Evolutionary conservation across 2,113 vertebrate genomes (phyloP).

Genomic region (Bujurquina vittata): DNA sequence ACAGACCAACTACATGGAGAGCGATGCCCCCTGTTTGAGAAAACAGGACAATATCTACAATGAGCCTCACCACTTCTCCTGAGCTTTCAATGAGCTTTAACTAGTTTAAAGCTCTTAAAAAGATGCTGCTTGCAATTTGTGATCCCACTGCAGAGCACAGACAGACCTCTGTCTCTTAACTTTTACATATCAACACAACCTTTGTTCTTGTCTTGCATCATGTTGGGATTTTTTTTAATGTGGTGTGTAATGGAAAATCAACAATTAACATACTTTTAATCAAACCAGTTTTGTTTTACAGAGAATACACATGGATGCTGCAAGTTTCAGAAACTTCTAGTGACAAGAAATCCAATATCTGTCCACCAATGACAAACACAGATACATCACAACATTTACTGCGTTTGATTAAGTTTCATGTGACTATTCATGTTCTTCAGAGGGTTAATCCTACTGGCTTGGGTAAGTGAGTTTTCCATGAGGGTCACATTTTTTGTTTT

Average conservation of each 20-base stretch:
- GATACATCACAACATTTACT: no score
- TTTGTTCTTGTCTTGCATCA: background rate
- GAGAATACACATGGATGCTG: background rate
- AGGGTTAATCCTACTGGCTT: no score
- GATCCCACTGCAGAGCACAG: constrained; percentile 9
- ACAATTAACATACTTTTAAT: background rate
- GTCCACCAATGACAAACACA: background rate
- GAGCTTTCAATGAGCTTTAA: background rate
- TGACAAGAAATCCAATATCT: background rate
- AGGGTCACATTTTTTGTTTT: no score
- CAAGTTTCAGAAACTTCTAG: background rate
- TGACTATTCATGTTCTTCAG: no score
- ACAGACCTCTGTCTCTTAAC: background rate
- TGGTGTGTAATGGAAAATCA: background rate
- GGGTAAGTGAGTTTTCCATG: no score
- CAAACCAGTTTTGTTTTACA: background rate
- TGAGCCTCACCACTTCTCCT: background rate
- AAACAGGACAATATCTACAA: background rate
- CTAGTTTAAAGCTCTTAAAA: background rate
- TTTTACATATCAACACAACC: background rate
- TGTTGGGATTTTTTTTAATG: background rate
- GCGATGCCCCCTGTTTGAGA: background rate
- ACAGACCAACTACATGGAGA: background rate
- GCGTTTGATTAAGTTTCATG: no score
- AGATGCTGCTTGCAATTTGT: background rate